phyloP scores from a whole-genome alignment of 2,797 vertebrate species.

The Cyprinodon diabolis region DNA sequence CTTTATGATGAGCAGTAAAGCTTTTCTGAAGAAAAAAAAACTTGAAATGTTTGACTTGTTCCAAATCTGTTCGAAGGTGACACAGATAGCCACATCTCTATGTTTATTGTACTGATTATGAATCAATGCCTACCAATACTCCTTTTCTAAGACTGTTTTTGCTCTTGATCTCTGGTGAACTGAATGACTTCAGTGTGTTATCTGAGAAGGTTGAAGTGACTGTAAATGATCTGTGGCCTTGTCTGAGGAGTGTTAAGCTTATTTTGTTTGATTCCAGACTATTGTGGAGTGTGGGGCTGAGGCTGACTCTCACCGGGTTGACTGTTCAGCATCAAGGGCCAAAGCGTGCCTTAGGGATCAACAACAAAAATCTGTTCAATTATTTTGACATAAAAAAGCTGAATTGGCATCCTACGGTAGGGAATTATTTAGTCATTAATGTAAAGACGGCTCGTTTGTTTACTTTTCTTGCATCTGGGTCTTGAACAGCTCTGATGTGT shows the following conservation, averaged over 20 bases:
- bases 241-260: constrained; percentile 65
- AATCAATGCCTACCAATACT: constrained; percentile 30
- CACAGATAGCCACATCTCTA: constrained; percentile 32
- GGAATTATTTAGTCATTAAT: constrained; percentile 22
- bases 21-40: constrained; percentile 30
- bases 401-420: constrained; percentile 31
- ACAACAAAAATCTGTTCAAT: constrained; percentile 8
- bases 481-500: constrained; percentile 46
- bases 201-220: constrained; percentile 35
- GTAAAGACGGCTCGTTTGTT: constrained; percentile 20
- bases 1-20: constrained; percentile 47
- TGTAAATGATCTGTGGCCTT: constrained; percentile 65
- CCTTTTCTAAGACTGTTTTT: constrained; percentile 39
- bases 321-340: constrained; percentile 49
- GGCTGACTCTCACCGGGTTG: constrained; percentile 60
- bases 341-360: constrained; percentile 72
- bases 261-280: constrained; percentile 60
- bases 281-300: constrained; percentile 68
- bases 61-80: constrained; percentile 37
- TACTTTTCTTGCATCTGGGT: constrained; percentile 14
- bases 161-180: constrained; percentile 38
- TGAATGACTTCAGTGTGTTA: constrained; percentile 39
- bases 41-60: constrained; percentile 24
- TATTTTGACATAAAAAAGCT: constrained; percentile 27
- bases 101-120: constrained; percentile 36